These are phyloP conservation scores for Lochmaea capreae DNA, from an alignment of 2,888 invertebrate species.

Conservation along the genomic window DNA sequence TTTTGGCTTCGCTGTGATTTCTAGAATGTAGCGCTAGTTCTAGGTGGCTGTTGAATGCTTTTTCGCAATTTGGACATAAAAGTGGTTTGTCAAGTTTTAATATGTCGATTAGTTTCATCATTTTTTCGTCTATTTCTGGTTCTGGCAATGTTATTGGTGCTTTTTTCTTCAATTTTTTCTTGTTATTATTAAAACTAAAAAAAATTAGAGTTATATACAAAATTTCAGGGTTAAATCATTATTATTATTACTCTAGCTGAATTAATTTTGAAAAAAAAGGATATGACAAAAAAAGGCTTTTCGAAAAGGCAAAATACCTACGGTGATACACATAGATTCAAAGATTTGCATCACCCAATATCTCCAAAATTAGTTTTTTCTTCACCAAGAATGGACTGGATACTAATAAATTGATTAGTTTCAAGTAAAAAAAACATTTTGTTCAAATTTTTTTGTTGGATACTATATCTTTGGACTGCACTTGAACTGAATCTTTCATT, in stretches of 20 bases:
- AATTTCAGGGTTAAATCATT: background rate
- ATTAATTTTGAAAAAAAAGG: background rate
- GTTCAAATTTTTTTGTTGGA: too few species aligned
- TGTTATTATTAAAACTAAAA: constrained; percentile 25
- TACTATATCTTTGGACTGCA: too few species aligned
- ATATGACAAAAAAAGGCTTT: too few species aligned
- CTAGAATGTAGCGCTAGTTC: constrained; percentile 56
- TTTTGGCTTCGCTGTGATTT: constrained; percentile 51
- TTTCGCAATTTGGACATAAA: constrained; percentile 68
- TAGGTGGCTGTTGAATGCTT: constrained; percentile 64
- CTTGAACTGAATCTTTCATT: too few species aligned
- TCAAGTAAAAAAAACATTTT: too few species aligned
- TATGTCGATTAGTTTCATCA: constrained; percentile 35
- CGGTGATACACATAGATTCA: too few species aligned
- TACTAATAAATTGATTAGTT: too few species aligned
- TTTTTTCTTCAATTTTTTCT: constrained; percentile 37
- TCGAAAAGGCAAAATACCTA: too few species aligned
- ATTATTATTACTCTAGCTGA: background rate
- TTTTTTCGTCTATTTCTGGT: constrained; percentile 39
- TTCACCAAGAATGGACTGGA: too few species aligned
- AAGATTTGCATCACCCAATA: too few species aligned
- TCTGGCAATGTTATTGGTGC: constrained; percentile 13
- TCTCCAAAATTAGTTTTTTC: too few species aligned
- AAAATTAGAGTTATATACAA: constrained; percentile 10
- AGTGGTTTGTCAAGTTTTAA: constrained; percentile 60